Conservation (phyloP, 2,113 vertebrate genomes). For the Panurus biarmicus region DNA sequence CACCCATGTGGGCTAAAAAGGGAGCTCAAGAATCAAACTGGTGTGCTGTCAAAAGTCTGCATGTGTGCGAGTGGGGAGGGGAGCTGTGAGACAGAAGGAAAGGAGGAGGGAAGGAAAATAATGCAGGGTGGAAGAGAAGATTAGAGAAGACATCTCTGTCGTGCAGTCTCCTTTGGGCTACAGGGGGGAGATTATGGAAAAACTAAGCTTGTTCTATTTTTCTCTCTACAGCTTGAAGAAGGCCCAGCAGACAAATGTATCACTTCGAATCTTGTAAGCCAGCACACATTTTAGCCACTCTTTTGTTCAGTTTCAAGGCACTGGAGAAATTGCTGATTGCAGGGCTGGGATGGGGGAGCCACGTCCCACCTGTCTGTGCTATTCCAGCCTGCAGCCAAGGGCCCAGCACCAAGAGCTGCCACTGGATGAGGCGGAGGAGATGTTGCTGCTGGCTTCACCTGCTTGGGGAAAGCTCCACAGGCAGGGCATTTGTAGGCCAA, state of each 20-base stretch:
- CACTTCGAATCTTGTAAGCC: conserved; percentile 25
- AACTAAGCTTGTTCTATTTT: conserved; percentile 45
- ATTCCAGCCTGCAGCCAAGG: not conserved
- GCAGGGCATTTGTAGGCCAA: not conserved
- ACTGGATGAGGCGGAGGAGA: not conserved
- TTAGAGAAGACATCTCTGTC: conserved; percentile 58
- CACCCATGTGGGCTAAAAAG: conserved; percentile 65
- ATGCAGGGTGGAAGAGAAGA: conserved; percentile 60
- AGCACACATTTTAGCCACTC: not conserved
- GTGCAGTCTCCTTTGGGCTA: conserved; percentile 54
- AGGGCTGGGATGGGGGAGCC: not conserved
- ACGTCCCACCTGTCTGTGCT: not conserved
- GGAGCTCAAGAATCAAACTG: conserved; percentile 54
- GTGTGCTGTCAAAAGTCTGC: conserved; percentile 58
- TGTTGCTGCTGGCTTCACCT: not conserved
- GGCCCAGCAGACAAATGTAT: conserved; percentile 50
- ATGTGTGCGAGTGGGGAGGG: not conserved
- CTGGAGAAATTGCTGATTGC: not conserved
- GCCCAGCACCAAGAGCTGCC: not conserved
- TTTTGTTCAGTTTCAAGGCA: not conserved
- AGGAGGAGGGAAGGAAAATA: conserved; percentile 56
- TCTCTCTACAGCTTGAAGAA: conserved; percentile 25
- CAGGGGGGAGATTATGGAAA: conserved; percentile 17
- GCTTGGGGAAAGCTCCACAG: not conserved
- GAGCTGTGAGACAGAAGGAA: conserved; percentile 64